Percentiles rank a stretch among this genome's conserved stretches.
Conservation (phyloP, 2,888 invertebrate genomes). For the Coelogynopora nodosa region DNA sequence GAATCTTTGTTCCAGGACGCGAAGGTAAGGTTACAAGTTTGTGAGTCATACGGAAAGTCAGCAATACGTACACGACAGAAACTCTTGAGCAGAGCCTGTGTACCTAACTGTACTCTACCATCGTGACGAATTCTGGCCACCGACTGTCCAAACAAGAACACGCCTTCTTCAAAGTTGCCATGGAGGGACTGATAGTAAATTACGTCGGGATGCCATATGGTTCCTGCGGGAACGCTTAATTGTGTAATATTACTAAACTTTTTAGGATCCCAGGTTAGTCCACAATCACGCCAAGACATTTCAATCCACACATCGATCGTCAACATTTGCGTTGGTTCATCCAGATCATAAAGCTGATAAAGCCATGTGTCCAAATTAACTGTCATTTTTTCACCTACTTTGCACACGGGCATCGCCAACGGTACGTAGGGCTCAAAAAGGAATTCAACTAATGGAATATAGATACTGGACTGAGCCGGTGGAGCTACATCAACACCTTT, state of each 20-base stretch:
- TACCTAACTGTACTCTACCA: conserved; percentile 42
- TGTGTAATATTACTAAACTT: conserved; percentile 37
- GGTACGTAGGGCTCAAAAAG: conserved; percentile 23
- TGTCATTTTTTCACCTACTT: neutral
- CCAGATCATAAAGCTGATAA: conserved; percentile 45
- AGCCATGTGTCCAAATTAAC: conserved; percentile 44
- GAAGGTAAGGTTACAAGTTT: conserved; percentile 44
- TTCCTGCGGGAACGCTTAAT: conserved; percentile 38
- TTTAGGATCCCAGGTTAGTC: conserved; percentile 41
- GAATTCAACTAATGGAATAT: conserved; percentile 1
- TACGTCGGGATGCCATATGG: conserved; percentile 43
- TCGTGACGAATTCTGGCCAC: conserved; percentile 42
- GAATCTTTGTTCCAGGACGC: conserved; percentile 43
- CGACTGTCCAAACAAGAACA: conserved; percentile 44
- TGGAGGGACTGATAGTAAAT: conserved; percentile 45
- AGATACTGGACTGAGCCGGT: neutral
- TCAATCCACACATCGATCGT: conserved; percentile 45
- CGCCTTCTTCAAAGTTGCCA: conserved; percentile 46
- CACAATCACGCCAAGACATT: conserved; percentile 44
- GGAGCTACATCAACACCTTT: neutral
- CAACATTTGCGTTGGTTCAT: conserved; percentile 46
- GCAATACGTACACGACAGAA: conserved; percentile 45
- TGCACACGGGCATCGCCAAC: conserved; percentile 39
- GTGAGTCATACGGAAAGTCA: conserved; percentile 41
- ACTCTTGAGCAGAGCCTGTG: conserved; percentile 44